These are phyloP conservation scores for Cyprinodon tularosa DNA, from an alignment of 2,113 vertebrate species.

Conservation along the genomic window DNA sequence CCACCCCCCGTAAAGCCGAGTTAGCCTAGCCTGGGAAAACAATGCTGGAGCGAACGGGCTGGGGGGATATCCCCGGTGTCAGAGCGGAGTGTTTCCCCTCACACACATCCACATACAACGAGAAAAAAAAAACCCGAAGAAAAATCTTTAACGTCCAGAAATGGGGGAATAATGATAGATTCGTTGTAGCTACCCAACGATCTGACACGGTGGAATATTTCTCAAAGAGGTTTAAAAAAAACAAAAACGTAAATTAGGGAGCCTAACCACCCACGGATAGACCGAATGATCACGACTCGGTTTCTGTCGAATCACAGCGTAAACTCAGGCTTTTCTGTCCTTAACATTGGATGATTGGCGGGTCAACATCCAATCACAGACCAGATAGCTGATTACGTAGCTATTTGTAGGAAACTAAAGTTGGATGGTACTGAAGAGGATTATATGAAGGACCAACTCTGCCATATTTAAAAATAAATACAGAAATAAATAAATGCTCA, in stretches of 20 bases:
- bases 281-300: constrained; percentile 72
- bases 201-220: constrained; percentile 26
- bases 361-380: constrained; percentile 54
- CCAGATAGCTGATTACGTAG: background rate
- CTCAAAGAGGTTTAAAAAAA: background rate
- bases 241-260: constrained; percentile 49
- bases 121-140: background rate
- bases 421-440: background rate
- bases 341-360: constrained; percentile 53
- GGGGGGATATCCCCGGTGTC: constrained; percentile 25
- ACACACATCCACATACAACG: background rate
- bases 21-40: constrained; percentile 58
- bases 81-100: background rate
- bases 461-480: no score
- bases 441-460: no score
- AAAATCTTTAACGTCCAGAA: constrained; percentile 4
- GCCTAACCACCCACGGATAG: constrained; percentile 64
- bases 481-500: no score
- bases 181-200: constrained; percentile 14
- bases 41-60: constrained; percentile 19
- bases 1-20: constrained; percentile 54
- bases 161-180: background rate
- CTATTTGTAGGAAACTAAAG: background rate
- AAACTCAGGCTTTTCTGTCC: constrained; percentile 60
- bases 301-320: constrained; percentile 60